These are phyloP conservation scores for Calliphora vicina DNA, from an alignment of 1,140 invertebrate species.

Conservation along the genomic window DNA sequence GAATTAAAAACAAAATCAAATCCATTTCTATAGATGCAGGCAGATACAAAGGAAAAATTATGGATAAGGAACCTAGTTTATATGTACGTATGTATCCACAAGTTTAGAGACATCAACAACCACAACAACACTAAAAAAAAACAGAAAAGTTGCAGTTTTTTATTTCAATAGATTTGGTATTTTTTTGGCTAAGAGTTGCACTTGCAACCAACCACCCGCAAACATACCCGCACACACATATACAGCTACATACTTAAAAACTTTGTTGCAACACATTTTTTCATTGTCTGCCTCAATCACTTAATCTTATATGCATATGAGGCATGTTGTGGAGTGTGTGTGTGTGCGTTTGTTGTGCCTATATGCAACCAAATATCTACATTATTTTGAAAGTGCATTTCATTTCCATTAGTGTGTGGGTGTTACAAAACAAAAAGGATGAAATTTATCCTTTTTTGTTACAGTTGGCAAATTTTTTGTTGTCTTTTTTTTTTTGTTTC, in stretches of 20 bases:
- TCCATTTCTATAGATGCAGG: neutral
- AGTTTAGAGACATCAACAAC: neutral
- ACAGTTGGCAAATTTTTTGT: neutral
- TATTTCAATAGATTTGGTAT: neutral
- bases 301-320: constrained; percentile 20
- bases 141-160: neutral
- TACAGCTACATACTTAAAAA: neutral
- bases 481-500: constrained; percentile 1
- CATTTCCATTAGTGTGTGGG: neutral
- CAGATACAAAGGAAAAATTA: neutral
- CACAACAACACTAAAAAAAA: neutral
- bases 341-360: neutral
- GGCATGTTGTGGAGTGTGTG: neutral
- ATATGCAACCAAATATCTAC: neutral
- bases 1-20: neutral
- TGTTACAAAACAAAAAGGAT: neutral
- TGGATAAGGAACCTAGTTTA: too few species aligned
- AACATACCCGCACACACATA: neutral
- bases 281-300: constrained; percentile 21
- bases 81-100: too few species aligned
- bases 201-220: neutral
- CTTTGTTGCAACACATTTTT: constrained; percentile 9
- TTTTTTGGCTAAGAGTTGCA: neutral
- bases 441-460: neutral
- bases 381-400: neutral